Evolutionary conservation across 2,888 invertebrate species (phyloP), one percentile per base, ranked within the genome.

Genomic region (Drosophila kokeensis): DNA sequence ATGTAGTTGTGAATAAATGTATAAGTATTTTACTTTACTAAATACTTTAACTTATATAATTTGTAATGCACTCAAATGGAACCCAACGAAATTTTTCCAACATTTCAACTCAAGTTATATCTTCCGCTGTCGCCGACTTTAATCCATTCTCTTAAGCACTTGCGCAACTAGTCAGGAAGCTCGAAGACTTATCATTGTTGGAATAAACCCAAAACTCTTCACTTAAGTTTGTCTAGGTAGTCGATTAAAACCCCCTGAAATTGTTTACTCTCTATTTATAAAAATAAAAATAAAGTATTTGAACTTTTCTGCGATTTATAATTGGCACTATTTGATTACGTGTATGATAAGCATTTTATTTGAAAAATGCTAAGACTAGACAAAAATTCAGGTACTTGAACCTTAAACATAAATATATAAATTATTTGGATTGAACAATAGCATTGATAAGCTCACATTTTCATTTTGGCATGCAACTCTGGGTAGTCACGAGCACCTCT

Each of bases 141-240:
- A 62, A 52, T 7, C 54, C 48, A 27, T 38, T 65, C 5, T 32
- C 10, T 48, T 29, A 29, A 29, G 42, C 48, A 61, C 60, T 70
- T 49, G 52, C 30, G 58, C 50, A 42, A 64, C 64, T 69, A 57
- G 59, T 60, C 74, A 59, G 65, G 78, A 29, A 76, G 76, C 73
- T 54, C 40, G 54, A 36, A 4, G 69, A 53, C 18, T 61, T 24
- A 36, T 49, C 32, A 10, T 73, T 62, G 74, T 42, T 32, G 64
- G 74, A 69, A 77, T 30, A 45, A 29, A 11, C 6, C n/a, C 18
- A 55, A 32, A 7, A 55, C 68, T 27, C 53, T 45, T 67, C 32
- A 60, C 34, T 32, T 34, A 55, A 60, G 60, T 40, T 54, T 34
- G 54, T 21, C 21, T 7, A 15, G 24, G 21, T 24, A 24, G 7